These are phyloP conservation scores for Meles meles DNA, from an alignment of 2,113 vertebrate genomes.

Conservation along the genomic window DNA sequence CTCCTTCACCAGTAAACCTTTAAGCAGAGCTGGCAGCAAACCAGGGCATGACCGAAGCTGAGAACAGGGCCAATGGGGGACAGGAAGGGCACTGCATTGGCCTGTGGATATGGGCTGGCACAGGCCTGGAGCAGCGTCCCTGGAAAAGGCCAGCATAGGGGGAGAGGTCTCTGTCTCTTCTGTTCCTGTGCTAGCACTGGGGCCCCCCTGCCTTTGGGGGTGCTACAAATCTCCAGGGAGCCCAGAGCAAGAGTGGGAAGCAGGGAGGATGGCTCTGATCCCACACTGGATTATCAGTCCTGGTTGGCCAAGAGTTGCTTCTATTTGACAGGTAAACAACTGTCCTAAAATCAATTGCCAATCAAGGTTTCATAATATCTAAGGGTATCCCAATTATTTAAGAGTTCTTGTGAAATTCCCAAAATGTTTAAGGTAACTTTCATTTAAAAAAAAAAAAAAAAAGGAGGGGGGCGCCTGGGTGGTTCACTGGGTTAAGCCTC, in stretches of 20 bases:
- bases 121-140: background rate
- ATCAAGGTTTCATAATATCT: constrained; percentile 1
- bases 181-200: background rate
- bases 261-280: background rate
- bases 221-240: background rate
- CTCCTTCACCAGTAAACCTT: background rate
- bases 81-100: background rate
- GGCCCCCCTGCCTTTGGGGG: background rate
- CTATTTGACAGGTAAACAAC: constrained; percentile 18
- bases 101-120: background rate
- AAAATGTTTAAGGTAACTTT: constrained; percentile 11
- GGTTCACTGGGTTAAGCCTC: too few relatives aligned
- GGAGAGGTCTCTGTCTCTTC: background rate
- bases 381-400: constrained; percentile 18
- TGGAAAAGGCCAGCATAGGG: background rate
- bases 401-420: constrained; percentile 42
- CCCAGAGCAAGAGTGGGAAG: background rate
- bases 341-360: constrained; percentile 15
- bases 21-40: background rate
- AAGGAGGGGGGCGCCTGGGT: too few relatives aligned
- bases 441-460: background rate
- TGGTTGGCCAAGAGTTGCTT: background rate
- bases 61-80: background rate
- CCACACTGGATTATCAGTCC: background rate
- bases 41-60: background rate